Conservation (phyloP, 1,140 invertebrate genomes). For the Solen grandis region DNA sequence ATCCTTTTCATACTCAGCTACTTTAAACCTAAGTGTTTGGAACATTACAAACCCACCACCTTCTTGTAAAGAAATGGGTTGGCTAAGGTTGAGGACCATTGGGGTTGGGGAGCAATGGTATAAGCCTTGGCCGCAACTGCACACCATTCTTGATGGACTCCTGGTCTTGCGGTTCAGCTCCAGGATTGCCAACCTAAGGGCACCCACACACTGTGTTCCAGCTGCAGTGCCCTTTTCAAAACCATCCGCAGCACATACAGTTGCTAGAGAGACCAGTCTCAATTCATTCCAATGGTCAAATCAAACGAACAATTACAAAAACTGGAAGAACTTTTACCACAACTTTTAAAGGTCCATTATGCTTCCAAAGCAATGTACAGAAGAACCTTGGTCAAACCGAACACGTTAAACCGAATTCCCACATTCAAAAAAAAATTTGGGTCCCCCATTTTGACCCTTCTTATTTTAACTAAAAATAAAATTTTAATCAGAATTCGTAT, state of each 20-base stretch:
- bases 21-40: too few species aligned
- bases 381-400: not conserved
- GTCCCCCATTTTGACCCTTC: too few species aligned
- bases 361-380: not conserved
- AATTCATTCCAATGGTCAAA: not conserved
- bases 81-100: constrained; percentile 99
- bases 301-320: not conserved
- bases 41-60: too few species aligned
- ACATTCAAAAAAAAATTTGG: too few species aligned
- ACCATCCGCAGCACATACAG: constrained; percentile 88
- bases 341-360: not conserved
- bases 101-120: constrained; percentile 97
- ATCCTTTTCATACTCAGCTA: too few species aligned
- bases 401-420: too few species aligned
- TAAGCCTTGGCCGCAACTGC: constrained; percentile 97
- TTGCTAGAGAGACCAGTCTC: not conserved
- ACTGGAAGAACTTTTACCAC: not conserved
- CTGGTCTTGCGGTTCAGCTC: constrained; percentile 96
- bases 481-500: too few species aligned
- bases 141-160: constrained; percentile 97
- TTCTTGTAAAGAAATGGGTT: constrained; percentile 99
- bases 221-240: constrained; percentile 95
- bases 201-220: constrained; percentile 98
- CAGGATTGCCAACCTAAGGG: constrained; percentile 95
- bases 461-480: too few species aligned